Evolutionary conservation across 2,113 vertebrate species (phyloP), one percentile per base, ranked within the genome.

Genomic region (Climacteris rufus): DNA sequence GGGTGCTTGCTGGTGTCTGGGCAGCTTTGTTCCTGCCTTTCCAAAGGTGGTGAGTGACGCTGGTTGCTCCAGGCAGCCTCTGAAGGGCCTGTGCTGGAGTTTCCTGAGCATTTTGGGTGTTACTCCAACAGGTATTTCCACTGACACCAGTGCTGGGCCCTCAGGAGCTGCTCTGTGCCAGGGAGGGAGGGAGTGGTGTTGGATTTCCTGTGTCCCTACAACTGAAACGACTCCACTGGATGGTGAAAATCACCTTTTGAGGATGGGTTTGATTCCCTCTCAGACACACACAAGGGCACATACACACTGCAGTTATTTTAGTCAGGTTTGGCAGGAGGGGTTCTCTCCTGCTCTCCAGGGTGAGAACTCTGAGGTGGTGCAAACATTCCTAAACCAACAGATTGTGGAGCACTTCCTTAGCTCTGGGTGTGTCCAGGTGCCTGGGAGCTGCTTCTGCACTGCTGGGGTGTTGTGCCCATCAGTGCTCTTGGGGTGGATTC

Each of bases 151-250:
- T 2, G 11, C 68, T 7, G 59, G 60, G 19, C 50, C 39, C 44
- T 50, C 30, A 6, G 76, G 28, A 65, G 50, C 69, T 90, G 65
- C 31, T 59, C 52, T 17, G 61, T 66, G 81, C 11, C 35, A 19
- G 57, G 1, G 9, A 9, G 6, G 5, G 50, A 49, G 77, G 80
- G 56, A 15, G 1, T 2, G 9, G 11, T 10, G 42, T 17, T 22
- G 25, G 13, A 21, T 49, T 44, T 40, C 37, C 59, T 39, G 57
- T 19, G 53, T 40, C 66, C 3, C 40, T 35, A 1, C 68, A 6
- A 4, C 60, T 11, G 10, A 8, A 44, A 11, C 0, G 0, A 9
- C 18, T 3, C 6, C 18, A 31, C 8, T 8, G n/a, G 12, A 8
- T 18, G 30, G 30, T 47, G 16, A 8, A 15, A 35, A 47, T 47